Conservation (phyloP, 2,113 vertebrate genomes). For the Indicator maculatus region DNA sequence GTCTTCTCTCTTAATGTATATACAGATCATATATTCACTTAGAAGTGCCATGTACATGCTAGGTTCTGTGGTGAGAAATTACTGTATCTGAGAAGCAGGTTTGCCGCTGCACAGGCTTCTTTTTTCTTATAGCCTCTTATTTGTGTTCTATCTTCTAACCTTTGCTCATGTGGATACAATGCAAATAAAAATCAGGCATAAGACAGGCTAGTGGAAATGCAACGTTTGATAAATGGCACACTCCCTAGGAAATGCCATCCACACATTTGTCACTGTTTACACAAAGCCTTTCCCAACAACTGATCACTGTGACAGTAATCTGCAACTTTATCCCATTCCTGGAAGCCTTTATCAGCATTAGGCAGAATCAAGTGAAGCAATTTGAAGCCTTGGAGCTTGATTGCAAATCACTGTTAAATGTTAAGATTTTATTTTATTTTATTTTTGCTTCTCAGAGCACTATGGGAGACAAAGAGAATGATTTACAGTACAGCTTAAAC, state of each 20-base stretch:
- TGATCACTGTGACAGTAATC: neutral
- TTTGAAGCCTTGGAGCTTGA: neutral
- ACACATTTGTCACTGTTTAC: neutral
- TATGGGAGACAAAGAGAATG: neutral
- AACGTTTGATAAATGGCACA: neutral
- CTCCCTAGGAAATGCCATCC: neutral
- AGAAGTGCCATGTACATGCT: neutral
- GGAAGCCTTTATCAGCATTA: neutral
- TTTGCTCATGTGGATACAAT: neutral
- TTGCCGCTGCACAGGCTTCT: neutral
- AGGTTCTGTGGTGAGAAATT: neutral
- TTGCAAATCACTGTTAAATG: conserved; percentile 19
- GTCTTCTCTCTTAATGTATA: neutral
- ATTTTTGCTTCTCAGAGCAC: conserved; percentile 20
- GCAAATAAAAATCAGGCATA: neutral
- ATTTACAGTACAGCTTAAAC: conserved; percentile 18
- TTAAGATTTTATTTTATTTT: neutral
- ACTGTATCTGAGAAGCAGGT: neutral
- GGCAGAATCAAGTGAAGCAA: neutral
- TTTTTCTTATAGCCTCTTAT: neutral
- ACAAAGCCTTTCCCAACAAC: neutral
- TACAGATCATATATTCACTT: neutral
- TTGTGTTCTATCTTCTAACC: neutral
- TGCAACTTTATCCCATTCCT: neutral
- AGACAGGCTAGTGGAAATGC: neutral